phyloP scores from a whole-genome alignment of 2,113 vertebrate species.

The Python bivittatus region DNA sequence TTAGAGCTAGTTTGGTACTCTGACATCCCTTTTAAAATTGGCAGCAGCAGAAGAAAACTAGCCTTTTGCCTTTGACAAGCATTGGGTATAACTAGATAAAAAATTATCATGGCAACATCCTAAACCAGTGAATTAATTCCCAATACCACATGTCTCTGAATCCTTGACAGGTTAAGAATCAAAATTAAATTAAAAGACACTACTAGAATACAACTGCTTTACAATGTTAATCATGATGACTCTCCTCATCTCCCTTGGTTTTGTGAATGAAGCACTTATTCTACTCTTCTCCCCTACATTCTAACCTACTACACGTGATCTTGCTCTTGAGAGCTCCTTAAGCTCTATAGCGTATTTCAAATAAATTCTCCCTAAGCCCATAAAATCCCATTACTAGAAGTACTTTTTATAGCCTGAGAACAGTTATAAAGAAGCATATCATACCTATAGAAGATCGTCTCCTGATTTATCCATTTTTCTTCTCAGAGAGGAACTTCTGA shows the following conservation, averaged over 20 bases:
- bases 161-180: not conserved
- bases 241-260: not conserved
- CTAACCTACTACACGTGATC: slow-evolving; percentile 34
- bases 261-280: not conserved
- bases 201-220: not conserved
- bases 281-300: slow-evolving; percentile 34
- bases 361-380: slow-evolving; percentile 62
- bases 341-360: slow-evolving; percentile 44
- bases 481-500: not conserved
- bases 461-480: not conserved
- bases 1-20: slow-evolving; percentile 37
- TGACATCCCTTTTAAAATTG: slow-evolving; percentile 19
- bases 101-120: not conserved
- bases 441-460: not conserved
- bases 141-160: not conserved
- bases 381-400: slow-evolving; percentile 53
- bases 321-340: slow-evolving; percentile 37
- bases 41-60: slow-evolving; percentile 20
- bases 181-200: not conserved
- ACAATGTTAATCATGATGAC: not conserved
- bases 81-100: slow-evolving; percentile 3
- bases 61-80: slow-evolving; percentile 2
- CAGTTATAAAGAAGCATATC: not conserved
- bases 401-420: not conserved
- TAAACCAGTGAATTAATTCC: not conserved